Conservation (phyloP, 2,888 invertebrate species). For the Corythucha ciliata region DNA sequence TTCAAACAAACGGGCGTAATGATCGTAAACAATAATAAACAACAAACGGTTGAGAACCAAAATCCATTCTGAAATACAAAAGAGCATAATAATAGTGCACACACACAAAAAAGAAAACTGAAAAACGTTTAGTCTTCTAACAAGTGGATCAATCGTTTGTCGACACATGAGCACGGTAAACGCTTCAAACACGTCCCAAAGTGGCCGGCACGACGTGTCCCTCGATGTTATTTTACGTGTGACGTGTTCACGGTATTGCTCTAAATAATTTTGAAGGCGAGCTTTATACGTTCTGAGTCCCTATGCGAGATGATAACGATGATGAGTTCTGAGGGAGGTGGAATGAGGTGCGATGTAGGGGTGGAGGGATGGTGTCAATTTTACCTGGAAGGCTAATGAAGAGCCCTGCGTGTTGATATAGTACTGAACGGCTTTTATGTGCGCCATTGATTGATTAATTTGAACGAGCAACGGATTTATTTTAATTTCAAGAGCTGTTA, state of each 20-base stretch:
- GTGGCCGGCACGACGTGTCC: slow-evolving; percentile 60
- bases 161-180: slow-evolving; percentile 53
- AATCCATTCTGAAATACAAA: slow-evolving; percentile 51
- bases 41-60: slow-evolving; percentile 57
- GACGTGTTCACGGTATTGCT: slow-evolving; percentile 59
- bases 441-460: slow-evolving; percentile 61
- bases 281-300: slow-evolving; percentile 50
- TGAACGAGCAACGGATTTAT: slow-evolving; percentile 60
- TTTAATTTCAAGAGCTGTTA: slow-evolving; percentile 65
- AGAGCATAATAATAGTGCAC: background rate
- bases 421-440: slow-evolving; percentile 66
- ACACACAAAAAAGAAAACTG: background rate
- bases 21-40: slow-evolving; percentile 49
- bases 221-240: slow-evolving; percentile 52
- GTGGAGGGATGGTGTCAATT: too few species aligned
- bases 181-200: slow-evolving; percentile 61
- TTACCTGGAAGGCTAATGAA: slow-evolving; percentile 44
- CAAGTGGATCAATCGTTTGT: slow-evolving; percentile 56
- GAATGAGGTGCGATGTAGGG: too few species aligned
- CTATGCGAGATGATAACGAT: slow-evolving; percentile 44
- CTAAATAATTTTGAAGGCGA: slow-evolving; percentile 55
- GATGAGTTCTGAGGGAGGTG: background rate
- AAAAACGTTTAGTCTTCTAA: slow-evolving; percentile 39
- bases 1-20: slow-evolving; percentile 47
- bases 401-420: slow-evolving; percentile 64